phyloP scores from a whole-genome alignment of 2,888 invertebrate genomes.

The Tenthredo mesomela region DNA sequence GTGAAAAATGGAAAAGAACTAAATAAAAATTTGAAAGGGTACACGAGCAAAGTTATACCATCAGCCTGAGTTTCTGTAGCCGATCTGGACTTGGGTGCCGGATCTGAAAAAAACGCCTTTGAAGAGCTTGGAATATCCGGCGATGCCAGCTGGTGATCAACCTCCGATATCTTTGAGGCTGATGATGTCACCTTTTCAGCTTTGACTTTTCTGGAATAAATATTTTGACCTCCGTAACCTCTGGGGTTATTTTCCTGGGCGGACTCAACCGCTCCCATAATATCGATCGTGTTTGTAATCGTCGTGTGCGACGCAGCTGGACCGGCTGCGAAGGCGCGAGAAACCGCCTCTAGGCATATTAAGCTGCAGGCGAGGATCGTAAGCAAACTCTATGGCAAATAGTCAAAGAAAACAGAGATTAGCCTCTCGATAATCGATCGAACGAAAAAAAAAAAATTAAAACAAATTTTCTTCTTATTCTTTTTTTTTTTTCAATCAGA shows the following conservation, averaged over 20 bases:
- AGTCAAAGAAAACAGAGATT: neutral
- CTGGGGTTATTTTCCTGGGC: slow-evolving; percentile 36
- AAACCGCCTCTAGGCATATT: neutral
- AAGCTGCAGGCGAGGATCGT: neutral
- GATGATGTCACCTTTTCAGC: neutral
- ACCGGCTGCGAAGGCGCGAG: slow-evolving; percentile 31
- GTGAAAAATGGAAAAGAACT: neutral
- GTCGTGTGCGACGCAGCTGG: slow-evolving; percentile 36
- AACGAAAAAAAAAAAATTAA: neutral
- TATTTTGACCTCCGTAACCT: slow-evolving; percentile 23
- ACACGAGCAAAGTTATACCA: neutral
- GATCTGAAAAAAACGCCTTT: neutral
- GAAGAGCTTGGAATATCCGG: neutral
- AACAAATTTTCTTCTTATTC: no score
- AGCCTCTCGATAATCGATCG: neutral
- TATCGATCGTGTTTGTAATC: slow-evolving; percentile 43
- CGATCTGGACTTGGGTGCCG: neutral
- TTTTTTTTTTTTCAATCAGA: no score
- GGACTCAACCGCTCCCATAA: slow-evolving; percentile 27
- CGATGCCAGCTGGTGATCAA: neutral
- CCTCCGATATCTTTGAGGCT: neutral
- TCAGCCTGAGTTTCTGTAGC: neutral
- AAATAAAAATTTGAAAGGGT: neutral
- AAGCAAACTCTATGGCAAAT: neutral
- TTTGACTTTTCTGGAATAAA: neutral